phyloP scores from a whole-genome alignment of 2,113 vertebrate genomes.

The Noctilio leporinus region DNA sequence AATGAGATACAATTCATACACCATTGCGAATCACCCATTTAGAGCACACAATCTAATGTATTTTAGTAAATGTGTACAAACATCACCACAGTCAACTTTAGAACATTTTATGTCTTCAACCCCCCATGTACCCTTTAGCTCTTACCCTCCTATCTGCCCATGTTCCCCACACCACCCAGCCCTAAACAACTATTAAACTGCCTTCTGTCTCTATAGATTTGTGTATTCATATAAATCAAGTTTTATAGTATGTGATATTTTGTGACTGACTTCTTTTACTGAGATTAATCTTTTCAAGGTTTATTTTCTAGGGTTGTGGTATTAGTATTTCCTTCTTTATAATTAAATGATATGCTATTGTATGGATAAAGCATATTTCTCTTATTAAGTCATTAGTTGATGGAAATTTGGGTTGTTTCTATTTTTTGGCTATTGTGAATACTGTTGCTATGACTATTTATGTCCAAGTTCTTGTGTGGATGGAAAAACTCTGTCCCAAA shows the following conservation, averaged over 20 bases:
- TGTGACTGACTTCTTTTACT: background rate
- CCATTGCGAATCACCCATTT: background rate
- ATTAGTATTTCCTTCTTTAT: background rate
- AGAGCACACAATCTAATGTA: background rate
- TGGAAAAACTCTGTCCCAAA: no score
- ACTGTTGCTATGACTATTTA: background rate
- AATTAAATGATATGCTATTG: background rate
- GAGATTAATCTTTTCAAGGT: background rate
- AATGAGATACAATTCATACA: background rate
- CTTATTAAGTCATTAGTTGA: background rate
- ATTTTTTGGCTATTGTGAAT: background rate
- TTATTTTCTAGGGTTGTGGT: background rate
- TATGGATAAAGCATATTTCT: background rate
- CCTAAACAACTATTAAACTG: background rate
- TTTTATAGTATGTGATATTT: background rate
- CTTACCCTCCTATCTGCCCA: background rate
- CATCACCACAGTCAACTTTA: background rate
- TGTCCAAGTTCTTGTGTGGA: background rate
- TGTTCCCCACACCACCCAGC: background rate
- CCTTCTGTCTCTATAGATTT: background rate
- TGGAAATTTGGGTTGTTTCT: background rate
- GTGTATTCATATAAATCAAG: background rate
- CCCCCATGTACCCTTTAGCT: background rate
- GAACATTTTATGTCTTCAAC: background rate
- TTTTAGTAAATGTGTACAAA: background rate